Evolutionary conservation across 2,888 invertebrate species (phyloP), one percentile per base, ranked within the genome.

Genomic region (Cephus sareptanus): DNA sequence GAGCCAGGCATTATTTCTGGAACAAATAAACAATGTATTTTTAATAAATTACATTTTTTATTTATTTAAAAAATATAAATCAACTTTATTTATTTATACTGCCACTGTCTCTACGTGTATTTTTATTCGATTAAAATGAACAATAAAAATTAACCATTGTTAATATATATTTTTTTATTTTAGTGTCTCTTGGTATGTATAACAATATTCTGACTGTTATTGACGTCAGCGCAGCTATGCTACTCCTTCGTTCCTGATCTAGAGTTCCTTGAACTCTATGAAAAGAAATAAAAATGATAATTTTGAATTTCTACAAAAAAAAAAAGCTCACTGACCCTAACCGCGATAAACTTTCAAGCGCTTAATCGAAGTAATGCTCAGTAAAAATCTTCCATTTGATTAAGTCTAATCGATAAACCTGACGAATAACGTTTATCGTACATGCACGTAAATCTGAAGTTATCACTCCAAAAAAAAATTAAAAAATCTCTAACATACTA

Each of bases 1-100:
- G 82, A 74, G 12, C 77, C 69, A 2, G 89, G 82, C 87, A 89
- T 88, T 76, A 76, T 83, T 37, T 88, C 90, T 90, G 84, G 34
- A 89, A 87, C 35, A 34, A 74, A 0, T 3, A 74, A 74, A 23
- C 33, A 73, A 69, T 23, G 23, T 4, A 15, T 37, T 37, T 15
- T 15, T 68, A 75, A 34, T 15, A n/a, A 13, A 30, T 23, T 37
- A 0, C 31, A n/a, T 13, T 56, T 12, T 37, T 12, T 40, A 70
- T 76, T 34, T 30, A 69, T 69, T 34, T 12, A 30, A 69, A n/a
- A 34, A 30, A 15, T 23, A 11, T 74, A 30, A 13, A 12, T 74
- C 15, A n/a, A 4, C 13, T 74, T 33, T 3, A 23, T 74, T 33
- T 23, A 74, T 74, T 74, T 74, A 74, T 34, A 11, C 30, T 13